These are phyloP conservation scores for Pardosa pseudoannulata DNA, from an alignment of 2,888 invertebrate genomes.

Conservation along the genomic window DNA sequence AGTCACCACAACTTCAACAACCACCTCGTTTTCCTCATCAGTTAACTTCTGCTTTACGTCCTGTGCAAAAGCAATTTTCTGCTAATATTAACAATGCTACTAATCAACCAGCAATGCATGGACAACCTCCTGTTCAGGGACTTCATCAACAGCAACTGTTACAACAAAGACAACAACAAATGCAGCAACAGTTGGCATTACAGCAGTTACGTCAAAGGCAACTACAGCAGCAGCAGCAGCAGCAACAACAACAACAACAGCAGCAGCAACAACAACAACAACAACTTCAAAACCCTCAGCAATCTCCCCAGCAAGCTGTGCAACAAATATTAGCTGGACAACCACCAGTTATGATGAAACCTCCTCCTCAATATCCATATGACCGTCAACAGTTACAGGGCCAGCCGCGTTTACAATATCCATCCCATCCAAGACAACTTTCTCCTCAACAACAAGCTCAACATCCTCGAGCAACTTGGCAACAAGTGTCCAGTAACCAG, in stretches of 20 bases:
- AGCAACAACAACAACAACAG: conserved; percentile 51
- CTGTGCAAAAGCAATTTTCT: conserved; percentile 60
- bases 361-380: conserved; percentile 72
- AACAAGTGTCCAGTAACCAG: conserved; percentile 48
- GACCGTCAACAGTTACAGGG: conserved; percentile 66
- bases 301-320: conserved; percentile 36
- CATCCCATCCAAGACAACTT: conserved; percentile 44
- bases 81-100: not conserved
- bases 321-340: conserved; percentile 50
- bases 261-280: conserved; percentile 24
- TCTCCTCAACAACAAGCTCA: conserved; percentile 64
- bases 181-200: conserved; percentile 52
- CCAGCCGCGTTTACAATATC: conserved; percentile 70
- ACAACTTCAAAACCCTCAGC: conserved; percentile 41
- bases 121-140: conserved; percentile 68
- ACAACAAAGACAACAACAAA: conserved; percentile 53
- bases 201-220: conserved; percentile 49
- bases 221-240: conserved; percentile 68
- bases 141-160: conserved; percentile 62
- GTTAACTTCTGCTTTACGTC: conserved; percentile 73
- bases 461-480: conserved; percentile 73
- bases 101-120: conserved; percentile 61
- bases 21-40: conserved; percentile 73
- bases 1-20: conserved; percentile 50
- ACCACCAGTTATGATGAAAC: conserved; percentile 71